Conservation (phyloP, 2,888 invertebrate species). For the Scrobipalpa costella region DNA sequence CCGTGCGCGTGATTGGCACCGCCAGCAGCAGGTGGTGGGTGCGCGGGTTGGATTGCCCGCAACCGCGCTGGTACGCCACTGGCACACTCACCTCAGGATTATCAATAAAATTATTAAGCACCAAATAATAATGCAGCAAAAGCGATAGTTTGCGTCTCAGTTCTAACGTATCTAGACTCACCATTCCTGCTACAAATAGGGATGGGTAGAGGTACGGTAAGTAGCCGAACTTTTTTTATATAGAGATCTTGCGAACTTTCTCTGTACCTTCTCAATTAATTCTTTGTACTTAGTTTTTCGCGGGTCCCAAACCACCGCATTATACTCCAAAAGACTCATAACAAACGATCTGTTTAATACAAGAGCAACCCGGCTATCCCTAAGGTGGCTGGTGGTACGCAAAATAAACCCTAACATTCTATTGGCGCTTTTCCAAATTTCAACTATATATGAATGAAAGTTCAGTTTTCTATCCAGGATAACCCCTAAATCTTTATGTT, state of each 20-base stretch:
- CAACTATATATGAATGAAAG: conserved; percentile 1
- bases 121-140: neutral
- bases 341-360: conserved; percentile 24
- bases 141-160: conserved; percentile 14
- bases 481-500: neutral
- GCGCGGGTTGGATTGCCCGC: too few species aligned
- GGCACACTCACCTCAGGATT: too few species aligned
- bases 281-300: conserved; percentile 14
- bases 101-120: too few species aligned
- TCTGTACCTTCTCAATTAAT: conserved; percentile 19
- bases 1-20: too few species aligned
- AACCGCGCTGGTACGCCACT: too few species aligned
- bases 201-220: conserved; percentile 26
- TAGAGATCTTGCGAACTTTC: conserved; percentile 26
- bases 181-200: conserved; percentile 20
- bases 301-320: conserved; percentile 26
- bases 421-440: conserved; percentile 3
- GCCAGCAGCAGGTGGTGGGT: too few species aligned
- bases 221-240: conserved; percentile 24
- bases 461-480: neutral
- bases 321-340: conserved; percentile 21
- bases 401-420: conserved; percentile 14
- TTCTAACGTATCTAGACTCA: conserved; percentile 12
- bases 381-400: neutral
- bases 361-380: neutral